Base-by-base conservation (phyloP, 2,113 vertebrate genomes). In the Raja brachyura region DNA sequence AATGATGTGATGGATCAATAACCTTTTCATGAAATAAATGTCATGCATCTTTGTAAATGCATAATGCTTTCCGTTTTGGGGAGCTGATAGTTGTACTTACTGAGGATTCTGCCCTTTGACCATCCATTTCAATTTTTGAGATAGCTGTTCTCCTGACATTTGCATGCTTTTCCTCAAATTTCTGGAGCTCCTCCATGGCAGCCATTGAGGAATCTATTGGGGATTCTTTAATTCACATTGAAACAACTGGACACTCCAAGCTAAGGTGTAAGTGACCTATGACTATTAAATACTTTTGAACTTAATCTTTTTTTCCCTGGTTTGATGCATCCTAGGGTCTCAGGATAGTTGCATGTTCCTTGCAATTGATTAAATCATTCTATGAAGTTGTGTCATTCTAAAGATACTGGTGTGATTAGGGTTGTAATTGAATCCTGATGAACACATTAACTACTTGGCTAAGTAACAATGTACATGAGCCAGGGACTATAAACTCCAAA, bases 351-450 rank as follows among this genome's bases (percentile, higher is more conserved):
- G 25, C 22, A 48, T 39, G 33, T 48, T 48, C 18, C 22, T 85
- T 85, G 54, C 25, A 85, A 85, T 85, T 10, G 54, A n/a, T 88
- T 88, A 56, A 63, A 31, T 88, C 59, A 20, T 88, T 31, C 59
- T 88, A 18, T 33, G 13, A 77, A 33, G 9, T 16, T 88, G 59
- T 88, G 59, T 31, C 59, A 66, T 88, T 63, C 22, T 28, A 18
- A 66, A 88, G 59, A 59, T 63, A 88, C 61, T 33, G 5, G 59
- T 88, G 28, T 88, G 59, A 66, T 63, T 5, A 31, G 83, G 59
- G 61, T 63, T 88, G n/a, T 63, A 88, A 88, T 88, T 88, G n/a
- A 31, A 88, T 88, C 59, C 83, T 88, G 83, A 88, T 66, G 83
- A 88, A 88, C 28, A 88, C 83, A 83, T 83, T 83, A 86, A 86